A percentile compares a stretch with the other conserved stretches of the same genome.
Conservation (phyloP, 2,113 vertebrate genomes). For the Copsychus sechellarum region DNA sequence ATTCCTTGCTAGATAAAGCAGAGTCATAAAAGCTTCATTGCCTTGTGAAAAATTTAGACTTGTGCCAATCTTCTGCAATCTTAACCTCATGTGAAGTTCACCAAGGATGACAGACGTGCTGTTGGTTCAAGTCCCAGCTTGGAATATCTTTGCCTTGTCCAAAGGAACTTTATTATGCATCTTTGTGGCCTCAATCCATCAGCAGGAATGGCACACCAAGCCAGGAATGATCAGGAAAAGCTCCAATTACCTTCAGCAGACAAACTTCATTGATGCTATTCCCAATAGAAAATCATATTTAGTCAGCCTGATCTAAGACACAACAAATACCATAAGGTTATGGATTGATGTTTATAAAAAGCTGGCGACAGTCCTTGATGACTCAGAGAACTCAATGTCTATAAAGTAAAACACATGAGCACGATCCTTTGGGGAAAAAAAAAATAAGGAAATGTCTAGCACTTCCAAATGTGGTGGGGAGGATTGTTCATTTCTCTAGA, state of each 20-base stretch:
- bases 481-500: neutral
- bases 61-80: neutral
- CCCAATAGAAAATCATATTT: slow-evolving; percentile 14
- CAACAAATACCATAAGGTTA: slow-evolving; percentile 11
- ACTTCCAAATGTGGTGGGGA: neutral
- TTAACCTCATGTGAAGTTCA: neutral
- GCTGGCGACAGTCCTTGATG: neutral
- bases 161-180: neutral
- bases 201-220: neutral
- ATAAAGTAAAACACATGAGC: neutral
- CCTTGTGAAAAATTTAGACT: neutral
- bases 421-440: neutral
- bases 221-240: neutral
- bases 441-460: neutral
- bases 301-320: neutral
- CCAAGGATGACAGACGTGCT: neutral
- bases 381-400: neutral
- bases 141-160: neutral
- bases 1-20: neutral
- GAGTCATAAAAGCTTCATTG: slow-evolving; percentile 10
- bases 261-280: slow-evolving; percentile 14
- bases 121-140: neutral
- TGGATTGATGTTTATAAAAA: neutral
- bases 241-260: neutral
- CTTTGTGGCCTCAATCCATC: neutral